Conservation (phyloP, 2,888 invertebrate species). For the Andrena trimmerana region DNA sequence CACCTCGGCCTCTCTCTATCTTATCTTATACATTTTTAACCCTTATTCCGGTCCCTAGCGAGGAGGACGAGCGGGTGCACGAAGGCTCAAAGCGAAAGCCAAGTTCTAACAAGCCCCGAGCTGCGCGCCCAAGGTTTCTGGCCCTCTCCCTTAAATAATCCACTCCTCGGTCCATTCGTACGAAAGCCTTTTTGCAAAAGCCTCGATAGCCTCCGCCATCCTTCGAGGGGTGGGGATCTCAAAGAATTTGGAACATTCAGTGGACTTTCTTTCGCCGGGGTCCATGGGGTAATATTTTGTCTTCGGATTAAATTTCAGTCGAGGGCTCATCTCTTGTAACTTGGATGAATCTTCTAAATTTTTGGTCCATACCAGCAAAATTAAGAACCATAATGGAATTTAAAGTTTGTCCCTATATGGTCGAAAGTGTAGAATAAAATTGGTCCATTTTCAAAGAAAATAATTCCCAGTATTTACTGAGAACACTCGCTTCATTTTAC, state of each 20-base stretch:
- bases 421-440: too few relatives aligned
- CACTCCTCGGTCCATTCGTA: slow-evolving; percentile 67
- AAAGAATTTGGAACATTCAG: slow-evolving; percentile 53
- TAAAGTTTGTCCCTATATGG: too few relatives aligned
- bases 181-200: slow-evolving; percentile 64
- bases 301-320: neutral
- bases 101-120: slow-evolving; percentile 75
- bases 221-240: slow-evolving; percentile 35
- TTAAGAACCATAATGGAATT: too few relatives aligned
- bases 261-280: neutral
- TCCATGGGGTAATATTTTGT: slow-evolving; percentile 12
- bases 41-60: slow-evolving; percentile 68
- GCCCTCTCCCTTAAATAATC: slow-evolving; percentile 74
- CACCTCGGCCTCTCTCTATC: slow-evolving; percentile 56
- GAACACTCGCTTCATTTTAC: too few relatives aligned
- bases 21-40: slow-evolving; percentile 78
- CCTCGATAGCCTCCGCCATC: slow-evolving; percentile 44
- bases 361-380: neutral
- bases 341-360: neutral
- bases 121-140: slow-evolving; percentile 59
- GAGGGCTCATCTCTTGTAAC: neutral
- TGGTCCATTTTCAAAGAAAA: too few relatives aligned
- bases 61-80: slow-evolving; percentile 53
- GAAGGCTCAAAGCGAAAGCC: slow-evolving; percentile 73
- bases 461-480: too few relatives aligned